Evolutionary conservation across 1,140 invertebrate species (phyloP), one percentile per base, ranked within the genome.

Genomic region (Thrips palmi): DNA sequence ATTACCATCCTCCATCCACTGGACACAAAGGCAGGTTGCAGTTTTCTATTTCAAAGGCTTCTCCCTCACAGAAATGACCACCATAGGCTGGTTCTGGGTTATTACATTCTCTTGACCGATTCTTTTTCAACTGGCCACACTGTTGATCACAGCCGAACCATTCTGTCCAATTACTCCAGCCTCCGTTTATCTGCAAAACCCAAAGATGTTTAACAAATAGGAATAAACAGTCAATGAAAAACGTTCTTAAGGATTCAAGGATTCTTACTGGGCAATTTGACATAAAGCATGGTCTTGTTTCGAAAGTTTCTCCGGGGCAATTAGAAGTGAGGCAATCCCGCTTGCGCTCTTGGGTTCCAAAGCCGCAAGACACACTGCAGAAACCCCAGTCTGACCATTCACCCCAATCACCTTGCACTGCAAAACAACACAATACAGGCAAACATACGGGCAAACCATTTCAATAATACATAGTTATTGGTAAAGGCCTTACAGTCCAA

Each of bases 351-450:
- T 57, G 56, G 2, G 76, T 53, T 0, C 74, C 74, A 21, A 64
- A 71, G 3, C 73, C 74, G 54, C 75, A 78, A 2, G 62, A 65
- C 38, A 70, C 56, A 2, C 42, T 49, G 33, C 47, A 47, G 37
- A 48, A 42, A 15, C 43, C 37, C 52, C 52, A 54, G 1, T 46
- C 21, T 15, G 28, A 17, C 42, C 42, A 43, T 10, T 33, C 17
- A 11, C 37, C 19, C 42, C 42, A 41, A 21, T 36, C 18, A 42
- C 20, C 28, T 42, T 28, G n/a, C 20, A 21, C 34, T 42, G 28
- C 40, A 42, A 25, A 12, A 40, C 31, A 34, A 34, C 15, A 17
- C 20, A 33, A 17, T n/a, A 14, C 4, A 33, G 5, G 30, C 11
- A 32, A 17, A 17, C 17, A 7, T 6, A 10, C 11, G 30, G 17